Conservation (phyloP, 2,797 vertebrate genomes). For the Phrynocephalus vlangalii region DNA sequence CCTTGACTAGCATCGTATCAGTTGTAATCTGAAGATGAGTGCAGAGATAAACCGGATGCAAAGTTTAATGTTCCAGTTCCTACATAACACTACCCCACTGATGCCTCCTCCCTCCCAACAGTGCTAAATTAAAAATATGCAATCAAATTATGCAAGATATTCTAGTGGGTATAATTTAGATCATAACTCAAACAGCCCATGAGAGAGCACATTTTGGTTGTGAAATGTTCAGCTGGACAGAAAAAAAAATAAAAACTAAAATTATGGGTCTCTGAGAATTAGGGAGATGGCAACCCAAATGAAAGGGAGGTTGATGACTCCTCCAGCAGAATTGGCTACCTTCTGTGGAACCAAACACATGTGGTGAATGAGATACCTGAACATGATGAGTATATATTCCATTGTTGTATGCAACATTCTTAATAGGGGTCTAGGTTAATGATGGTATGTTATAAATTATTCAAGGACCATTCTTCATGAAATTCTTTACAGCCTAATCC, state of each 20-base stretch:
- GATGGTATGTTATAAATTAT: not conserved
- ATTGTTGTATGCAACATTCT: not conserved
- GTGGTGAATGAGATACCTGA: not conserved
- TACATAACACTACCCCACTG: constrained; percentile 9
- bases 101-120: constrained; percentile 3
- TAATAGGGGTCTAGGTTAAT: not conserved
- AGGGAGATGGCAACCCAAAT: not conserved
- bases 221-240: not conserved
- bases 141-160: not conserved
- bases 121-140: constrained; percentile 28
- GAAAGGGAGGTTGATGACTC: not conserved
- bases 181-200: not conserved
- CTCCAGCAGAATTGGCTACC: too few relatives aligned
- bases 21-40: not conserved
- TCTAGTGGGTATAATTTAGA: constrained; percentile 14
- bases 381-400: not conserved
- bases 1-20: not conserved
- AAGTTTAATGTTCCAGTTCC: constrained; percentile 43
- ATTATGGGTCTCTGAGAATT: not conserved
- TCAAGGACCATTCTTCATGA: not conserved
- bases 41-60: constrained; percentile 15
- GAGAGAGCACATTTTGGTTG: constrained; percentile 8
- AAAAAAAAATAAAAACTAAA: not conserved
- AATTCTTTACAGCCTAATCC: not conserved
- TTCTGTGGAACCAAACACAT: not conserved